A percentile compares a stretch with the other conserved stretches of the same genome.
Evolutionary conservation across 1,140 invertebrate species (phyloP).

Genomic region (Melanaphis sacchari): DNA sequence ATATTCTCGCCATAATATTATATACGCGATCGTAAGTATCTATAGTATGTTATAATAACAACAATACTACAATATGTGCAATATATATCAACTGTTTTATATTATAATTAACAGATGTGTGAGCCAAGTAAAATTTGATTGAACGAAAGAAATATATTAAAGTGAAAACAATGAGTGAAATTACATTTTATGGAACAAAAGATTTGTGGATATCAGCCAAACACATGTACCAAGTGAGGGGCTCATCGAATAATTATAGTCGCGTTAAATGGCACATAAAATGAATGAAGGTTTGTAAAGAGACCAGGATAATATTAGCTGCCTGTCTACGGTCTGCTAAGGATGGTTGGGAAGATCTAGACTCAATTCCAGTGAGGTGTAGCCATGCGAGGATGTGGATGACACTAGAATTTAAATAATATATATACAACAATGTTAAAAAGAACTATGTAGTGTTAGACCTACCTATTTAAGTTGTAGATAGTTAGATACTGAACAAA

Average conservation of each 20-base stretch:
- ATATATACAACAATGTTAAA: background rate
- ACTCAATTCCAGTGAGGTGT: background rate
- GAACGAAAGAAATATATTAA: background rate
- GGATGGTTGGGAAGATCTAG: background rate
- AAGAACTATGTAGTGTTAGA: background rate
- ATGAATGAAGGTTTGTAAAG: background rate
- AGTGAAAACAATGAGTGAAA: background rate
- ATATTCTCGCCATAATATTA: too few species aligned
- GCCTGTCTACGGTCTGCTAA: background rate
- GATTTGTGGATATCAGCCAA: background rate
- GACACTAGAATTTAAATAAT: conserved; percentile 9
- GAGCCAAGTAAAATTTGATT: background rate
- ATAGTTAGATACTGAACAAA: background rate
- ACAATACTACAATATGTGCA: too few species aligned
- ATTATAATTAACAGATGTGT: background rate
- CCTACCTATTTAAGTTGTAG: background rate
- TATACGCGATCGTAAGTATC: too few species aligned
- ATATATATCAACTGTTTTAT: background rate
- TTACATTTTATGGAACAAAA: background rate
- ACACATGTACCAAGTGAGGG: background rate
- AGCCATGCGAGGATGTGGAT: background rate
- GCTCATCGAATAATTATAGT: background rate
- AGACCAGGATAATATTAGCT: conserved; percentile 7
- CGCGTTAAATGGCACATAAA: background rate
- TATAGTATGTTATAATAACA: too few species aligned